Evolutionary conservation across 2,888 invertebrate species (phyloP).

Genomic region (Hirtodrosophila duncani): DNA sequence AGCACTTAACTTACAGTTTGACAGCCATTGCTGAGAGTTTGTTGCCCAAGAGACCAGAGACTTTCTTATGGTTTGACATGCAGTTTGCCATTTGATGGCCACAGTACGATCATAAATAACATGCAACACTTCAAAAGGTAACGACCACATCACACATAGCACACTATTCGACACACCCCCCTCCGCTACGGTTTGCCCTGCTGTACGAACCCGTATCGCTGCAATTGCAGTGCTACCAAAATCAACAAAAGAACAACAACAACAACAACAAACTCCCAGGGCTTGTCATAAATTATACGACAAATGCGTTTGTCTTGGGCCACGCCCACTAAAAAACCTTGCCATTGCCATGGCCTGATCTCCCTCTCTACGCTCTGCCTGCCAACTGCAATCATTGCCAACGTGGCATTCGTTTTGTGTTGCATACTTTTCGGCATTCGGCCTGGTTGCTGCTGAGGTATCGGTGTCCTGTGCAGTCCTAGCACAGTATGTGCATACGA

Average conservation of each 20-base stretch:
- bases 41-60: constrained; percentile 28
- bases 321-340: constrained; percentile 25
- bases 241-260: constrained; percentile 1
- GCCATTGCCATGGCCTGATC: not conserved
- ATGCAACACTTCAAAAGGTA: constrained; percentile 62
- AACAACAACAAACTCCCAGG: constrained; percentile 36
- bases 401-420: constrained; percentile 62
- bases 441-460: not conserved
- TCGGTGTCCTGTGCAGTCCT: not conserved
- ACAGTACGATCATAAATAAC: constrained; percentile 50
- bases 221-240: too few relatives aligned
- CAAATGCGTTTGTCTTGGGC: constrained; percentile 67
- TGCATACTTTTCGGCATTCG: constrained; percentile 57
- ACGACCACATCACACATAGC: constrained; percentile 55
- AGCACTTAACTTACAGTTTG: constrained; percentile 57
- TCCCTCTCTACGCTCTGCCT: constrained; percentile 14
- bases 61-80: constrained; percentile 52
- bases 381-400: constrained; percentile 65
- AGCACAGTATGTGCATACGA: too few relatives aligned
- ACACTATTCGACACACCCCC: constrained; percentile 23
- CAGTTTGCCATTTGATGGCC: constrained; percentile 50
- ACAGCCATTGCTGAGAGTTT: constrained; percentile 38
- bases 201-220: too few relatives aligned
- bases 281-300: constrained; percentile 66
- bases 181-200: not conserved